These are phyloP conservation scores for Dendroctonus ponderosae DNA, from an alignment of 1,140 invertebrate genomes.

Conservation along the genomic window DNA sequence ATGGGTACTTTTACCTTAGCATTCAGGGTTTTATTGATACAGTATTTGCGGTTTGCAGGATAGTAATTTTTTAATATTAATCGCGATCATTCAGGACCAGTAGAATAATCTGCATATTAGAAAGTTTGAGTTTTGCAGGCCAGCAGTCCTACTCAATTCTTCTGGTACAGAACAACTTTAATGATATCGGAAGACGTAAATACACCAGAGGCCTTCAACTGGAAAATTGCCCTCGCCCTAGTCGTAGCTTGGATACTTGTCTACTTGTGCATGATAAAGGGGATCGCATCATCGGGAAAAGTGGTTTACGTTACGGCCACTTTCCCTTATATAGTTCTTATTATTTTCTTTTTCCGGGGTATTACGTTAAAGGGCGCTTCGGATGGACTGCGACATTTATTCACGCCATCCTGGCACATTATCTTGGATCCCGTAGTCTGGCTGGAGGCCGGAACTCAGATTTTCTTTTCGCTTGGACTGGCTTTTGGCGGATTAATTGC, in stretches of 20 bases:
- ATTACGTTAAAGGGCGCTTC: slow-evolving; percentile 87
- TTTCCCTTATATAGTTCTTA: slow-evolving; percentile 92
- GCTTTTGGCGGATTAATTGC: slow-evolving; percentile 94
- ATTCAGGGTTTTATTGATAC: too few species aligned
- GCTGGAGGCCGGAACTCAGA: slow-evolving; percentile 93
- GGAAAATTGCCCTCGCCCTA: slow-evolving; percentile 87
- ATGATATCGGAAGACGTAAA: slow-evolving; percentile 89
- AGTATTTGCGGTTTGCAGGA: too few species aligned
- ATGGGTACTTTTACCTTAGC: too few species aligned
- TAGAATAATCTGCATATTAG: too few species aligned
- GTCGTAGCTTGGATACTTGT: slow-evolving; percentile 94
- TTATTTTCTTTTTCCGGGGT: slow-evolving; percentile 93
- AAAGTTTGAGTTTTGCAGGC: too few species aligned
- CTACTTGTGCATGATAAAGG: slow-evolving; percentile 98
- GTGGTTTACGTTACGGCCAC: slow-evolving; percentile 95
- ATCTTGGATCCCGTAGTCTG: slow-evolving; percentile 85
- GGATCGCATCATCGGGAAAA: slow-evolving; percentile 95
- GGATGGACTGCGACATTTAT: slow-evolving; percentile 85
- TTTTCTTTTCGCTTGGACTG: slow-evolving; percentile 94
- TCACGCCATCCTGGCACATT: slow-evolving; percentile 79
- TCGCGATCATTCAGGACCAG: too few species aligned
- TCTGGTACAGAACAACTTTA: slow-evolving; percentile 90
- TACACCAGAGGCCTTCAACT: slow-evolving; percentile 84
- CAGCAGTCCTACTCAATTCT: slow-evolving; percentile 86
- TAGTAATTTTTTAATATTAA: too few species aligned